phyloP scores from a whole-genome alignment of 2,888 invertebrate species.

The Harmothoe impar region DNA sequence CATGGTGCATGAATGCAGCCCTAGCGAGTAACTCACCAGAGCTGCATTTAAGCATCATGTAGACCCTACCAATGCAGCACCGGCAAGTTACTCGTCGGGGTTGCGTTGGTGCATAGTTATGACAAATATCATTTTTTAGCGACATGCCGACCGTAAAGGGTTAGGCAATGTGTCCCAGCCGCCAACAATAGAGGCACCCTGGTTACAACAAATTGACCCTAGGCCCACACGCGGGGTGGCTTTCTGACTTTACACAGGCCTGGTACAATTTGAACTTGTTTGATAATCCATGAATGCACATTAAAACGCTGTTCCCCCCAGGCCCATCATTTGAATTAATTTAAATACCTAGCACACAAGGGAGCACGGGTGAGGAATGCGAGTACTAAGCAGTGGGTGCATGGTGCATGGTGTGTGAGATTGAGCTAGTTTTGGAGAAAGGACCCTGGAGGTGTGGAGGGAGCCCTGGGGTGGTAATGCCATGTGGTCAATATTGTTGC shows the following conservation, averaged over 20 bases:
- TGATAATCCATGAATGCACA: not conserved
- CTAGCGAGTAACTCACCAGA: not conserved
- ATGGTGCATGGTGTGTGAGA: no score
- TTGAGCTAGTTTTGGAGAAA: no score
- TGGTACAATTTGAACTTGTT: not conserved
- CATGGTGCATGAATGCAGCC: no score
- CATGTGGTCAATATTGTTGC: not conserved
- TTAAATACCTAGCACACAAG: not conserved
- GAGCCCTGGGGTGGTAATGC: not conserved
- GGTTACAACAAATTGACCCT: slow-evolving; percentile 13
- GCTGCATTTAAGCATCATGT: not conserved
- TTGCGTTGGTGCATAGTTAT: not conserved
- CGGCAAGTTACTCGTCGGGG: not conserved
- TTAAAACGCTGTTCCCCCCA: not conserved
- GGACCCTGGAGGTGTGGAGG: no score
- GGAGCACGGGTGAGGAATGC: not conserved
- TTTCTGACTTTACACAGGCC: slow-evolving; percentile 16
- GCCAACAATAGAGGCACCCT: not conserved
- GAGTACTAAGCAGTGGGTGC: not conserved
- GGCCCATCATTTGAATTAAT: not conserved
- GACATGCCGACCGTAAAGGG: no score
- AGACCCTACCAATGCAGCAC: not conserved
- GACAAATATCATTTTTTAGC: not conserved
- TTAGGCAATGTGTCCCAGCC: not conserved
- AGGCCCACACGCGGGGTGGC: not conserved